Conservation (phyloP, 2,888 invertebrate genomes). For the Dasypogon diadema region DNA sequence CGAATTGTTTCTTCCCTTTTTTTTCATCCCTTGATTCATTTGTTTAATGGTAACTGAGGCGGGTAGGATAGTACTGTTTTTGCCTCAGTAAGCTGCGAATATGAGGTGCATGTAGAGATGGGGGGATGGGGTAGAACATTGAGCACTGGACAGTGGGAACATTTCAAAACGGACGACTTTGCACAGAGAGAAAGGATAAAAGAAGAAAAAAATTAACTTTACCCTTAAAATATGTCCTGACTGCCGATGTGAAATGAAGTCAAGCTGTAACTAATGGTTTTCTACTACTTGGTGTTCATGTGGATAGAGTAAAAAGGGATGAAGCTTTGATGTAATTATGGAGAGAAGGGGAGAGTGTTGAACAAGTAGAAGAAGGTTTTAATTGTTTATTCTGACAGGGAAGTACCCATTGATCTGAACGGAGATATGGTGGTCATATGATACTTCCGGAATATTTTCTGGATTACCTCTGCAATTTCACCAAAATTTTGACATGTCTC, state of each 20-base stretch:
- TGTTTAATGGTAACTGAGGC: constrained; percentile 29
- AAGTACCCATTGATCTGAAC: no score
- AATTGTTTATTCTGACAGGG: no score
- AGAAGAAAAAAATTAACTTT: constrained; percentile 25
- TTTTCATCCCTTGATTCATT: constrained; percentile 5
- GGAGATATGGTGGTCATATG: no score
- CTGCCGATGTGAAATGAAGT: constrained; percentile 30
- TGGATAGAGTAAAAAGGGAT: not conserved
- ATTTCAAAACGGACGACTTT: no score
- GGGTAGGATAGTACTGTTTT: not conserved
- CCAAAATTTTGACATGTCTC: no score
- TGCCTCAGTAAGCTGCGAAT: not conserved
- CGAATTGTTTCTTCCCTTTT: constrained; percentile 21
- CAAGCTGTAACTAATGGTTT: constrained; percentile 31
- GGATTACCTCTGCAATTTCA: no score
- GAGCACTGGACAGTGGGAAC: no score
- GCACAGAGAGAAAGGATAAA: not conserved
- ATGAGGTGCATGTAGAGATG: constrained; percentile 2
- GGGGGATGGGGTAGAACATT: no score
- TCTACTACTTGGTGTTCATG: not conserved
- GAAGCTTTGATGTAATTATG: no score
- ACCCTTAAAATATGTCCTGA: constrained; percentile 28
- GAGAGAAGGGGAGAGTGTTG: no score
- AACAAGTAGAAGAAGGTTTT: no score
- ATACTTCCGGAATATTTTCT: no score